A percentile compares a stretch with the other conserved stretches of the same genome.
Evolutionary conservation across 2,888 invertebrate genomes (phyloP).

Genomic region (Chloroclystis v-ata): DNA sequence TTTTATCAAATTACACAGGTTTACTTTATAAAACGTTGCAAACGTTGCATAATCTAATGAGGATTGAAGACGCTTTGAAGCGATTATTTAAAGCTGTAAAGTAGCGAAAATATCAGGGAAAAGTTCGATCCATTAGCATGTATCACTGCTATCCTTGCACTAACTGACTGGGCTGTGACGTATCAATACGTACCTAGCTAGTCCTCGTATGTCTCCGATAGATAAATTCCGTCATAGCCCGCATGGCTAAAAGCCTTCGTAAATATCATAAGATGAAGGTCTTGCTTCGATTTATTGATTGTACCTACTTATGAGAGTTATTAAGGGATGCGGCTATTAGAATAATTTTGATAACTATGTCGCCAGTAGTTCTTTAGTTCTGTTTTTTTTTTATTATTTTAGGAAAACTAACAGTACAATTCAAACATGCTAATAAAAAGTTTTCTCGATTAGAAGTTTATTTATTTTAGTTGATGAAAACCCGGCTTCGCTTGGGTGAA

Average conservation of each 20-base stretch:
- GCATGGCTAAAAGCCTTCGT: conserved; percentile 36
- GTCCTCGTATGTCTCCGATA: conserved; percentile 44
- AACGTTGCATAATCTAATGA: too few relatives aligned
- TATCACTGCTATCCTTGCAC: conserved; percentile 53
- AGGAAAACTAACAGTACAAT: too few relatives aligned
- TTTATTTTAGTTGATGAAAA: too few relatives aligned
- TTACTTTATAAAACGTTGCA: background rate
- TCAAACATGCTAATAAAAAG: too few relatives aligned
- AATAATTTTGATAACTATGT: conserved; percentile 23
- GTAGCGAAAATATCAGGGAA: conserved; percentile 21
- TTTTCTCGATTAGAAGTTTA: too few relatives aligned
- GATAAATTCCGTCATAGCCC: conserved; percentile 42
- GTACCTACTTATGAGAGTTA: background rate
- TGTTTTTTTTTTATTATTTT: too few relatives aligned
- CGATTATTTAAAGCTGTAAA: conserved; percentile 6
- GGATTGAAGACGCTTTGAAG: too few relatives aligned
- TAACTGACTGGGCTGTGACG: conserved; percentile 53
- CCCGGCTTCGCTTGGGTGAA: too few relatives aligned
- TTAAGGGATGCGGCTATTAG: background rate
- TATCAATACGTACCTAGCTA: conserved; percentile 38
- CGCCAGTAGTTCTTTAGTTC: too few relatives aligned
- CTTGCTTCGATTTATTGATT: conserved; percentile 15
- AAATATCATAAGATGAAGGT: conserved; percentile 30
- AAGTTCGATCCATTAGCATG: conserved; percentile 59
- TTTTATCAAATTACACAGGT: too few relatives aligned